These are phyloP conservation scores for Plutomurus gul DNA, from an alignment of 1,140 invertebrate species.

Conservation along the genomic window DNA sequence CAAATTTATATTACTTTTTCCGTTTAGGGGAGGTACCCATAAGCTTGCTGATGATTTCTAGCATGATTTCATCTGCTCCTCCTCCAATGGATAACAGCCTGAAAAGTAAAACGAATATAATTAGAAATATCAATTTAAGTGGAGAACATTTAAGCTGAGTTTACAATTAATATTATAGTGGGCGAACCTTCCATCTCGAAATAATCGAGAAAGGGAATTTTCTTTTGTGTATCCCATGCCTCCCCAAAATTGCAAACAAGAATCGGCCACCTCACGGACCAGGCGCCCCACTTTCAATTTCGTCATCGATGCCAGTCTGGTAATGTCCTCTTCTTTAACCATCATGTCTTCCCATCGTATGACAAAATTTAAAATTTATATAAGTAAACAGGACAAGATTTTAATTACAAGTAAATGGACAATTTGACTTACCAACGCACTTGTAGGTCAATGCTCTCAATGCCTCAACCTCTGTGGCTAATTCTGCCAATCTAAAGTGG, in stretches of 20 bases:
- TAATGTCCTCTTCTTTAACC: conserved; percentile 63
- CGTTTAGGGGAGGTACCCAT: conserved; percentile 58
- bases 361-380: neutral
- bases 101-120: neutral
- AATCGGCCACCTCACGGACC: conserved; percentile 61
- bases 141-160: neutral
- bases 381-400: neutral
- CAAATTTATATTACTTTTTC: too few species aligned
- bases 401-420: neutral
- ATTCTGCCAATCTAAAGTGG: conserved; percentile 64
- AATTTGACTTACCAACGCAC: conserved; percentile 54
- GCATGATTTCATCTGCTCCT: conserved; percentile 69
- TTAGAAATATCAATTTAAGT: neutral
- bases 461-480: conserved; percentile 64
- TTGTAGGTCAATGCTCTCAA: conserved; percentile 62
- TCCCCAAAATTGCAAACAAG: conserved; percentile 68
- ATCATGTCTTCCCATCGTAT: conserved; percentile 57
- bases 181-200: conserved; percentile 63
- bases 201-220: conserved; percentile 60
- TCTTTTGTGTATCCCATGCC: conserved; percentile 68
- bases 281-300: conserved; percentile 64
- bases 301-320: conserved; percentile 65
- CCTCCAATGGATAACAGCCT: conserved; percentile 55
- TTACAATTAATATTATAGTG: too few species aligned
- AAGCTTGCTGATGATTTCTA: conserved; percentile 65